Conservation (phyloP, 35 echinoderm and acorn worm genomes). For the Patiria miniata region DNA sequence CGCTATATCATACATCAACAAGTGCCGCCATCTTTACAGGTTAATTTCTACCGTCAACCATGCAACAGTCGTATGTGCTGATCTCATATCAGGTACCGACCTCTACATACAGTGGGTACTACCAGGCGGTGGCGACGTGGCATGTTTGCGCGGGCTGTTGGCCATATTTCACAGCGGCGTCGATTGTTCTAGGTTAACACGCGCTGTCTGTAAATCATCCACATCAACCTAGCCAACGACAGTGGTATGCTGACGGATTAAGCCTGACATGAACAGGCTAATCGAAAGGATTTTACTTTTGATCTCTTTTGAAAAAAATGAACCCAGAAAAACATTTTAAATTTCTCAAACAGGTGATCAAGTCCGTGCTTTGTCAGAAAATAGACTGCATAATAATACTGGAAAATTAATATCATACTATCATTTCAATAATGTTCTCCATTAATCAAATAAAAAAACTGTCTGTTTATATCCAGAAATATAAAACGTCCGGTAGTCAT, state of each 20-base stretch:
- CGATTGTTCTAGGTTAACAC: constrained; percentile 15
- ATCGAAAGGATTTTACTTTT: constrained; percentile 13
- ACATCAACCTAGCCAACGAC: background rate
- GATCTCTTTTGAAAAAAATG: background rate
- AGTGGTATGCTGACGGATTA: constrained; percentile 19
- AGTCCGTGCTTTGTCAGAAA: too few relatives aligned
- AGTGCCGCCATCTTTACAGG: too few relatives aligned
- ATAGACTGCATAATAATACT: too few relatives aligned
- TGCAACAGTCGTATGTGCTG: constrained; percentile 5
- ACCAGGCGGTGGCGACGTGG: constrained; percentile 12
- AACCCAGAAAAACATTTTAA: too few relatives aligned
- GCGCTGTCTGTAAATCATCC: constrained; percentile 4
- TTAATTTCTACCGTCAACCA: background rate
- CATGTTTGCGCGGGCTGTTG: constrained; percentile 14
- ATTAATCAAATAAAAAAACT: too few relatives aligned
- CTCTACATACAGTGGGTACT: background rate
- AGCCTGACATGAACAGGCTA: background rate
- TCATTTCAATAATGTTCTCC: too few relatives aligned
- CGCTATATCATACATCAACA: too few relatives aligned
- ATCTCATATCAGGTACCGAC: background rate
- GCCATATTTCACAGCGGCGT: constrained; percentile 11
- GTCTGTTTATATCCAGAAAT: too few relatives aligned
- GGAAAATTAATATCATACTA: too few relatives aligned
- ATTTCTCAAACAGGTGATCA: too few relatives aligned
- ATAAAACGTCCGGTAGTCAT: too few relatives aligned